These are phyloP conservation scores for Phocoena phocoena DNA, from an alignment of 2,113 vertebrate genomes.

Conservation along the genomic window DNA sequence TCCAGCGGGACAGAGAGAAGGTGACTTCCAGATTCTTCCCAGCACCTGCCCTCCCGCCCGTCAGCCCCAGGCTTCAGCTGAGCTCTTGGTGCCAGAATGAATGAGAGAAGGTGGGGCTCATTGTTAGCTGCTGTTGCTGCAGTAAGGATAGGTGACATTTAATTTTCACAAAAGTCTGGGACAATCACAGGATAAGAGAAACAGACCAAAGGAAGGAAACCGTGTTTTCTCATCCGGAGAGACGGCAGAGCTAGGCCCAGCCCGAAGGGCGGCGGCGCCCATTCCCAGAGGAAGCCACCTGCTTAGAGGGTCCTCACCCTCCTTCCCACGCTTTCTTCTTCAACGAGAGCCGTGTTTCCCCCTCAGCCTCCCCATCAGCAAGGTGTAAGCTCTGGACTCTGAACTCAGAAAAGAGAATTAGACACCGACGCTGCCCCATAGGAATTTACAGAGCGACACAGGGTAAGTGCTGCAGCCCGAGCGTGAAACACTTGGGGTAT, in stretches of 20 bases:
- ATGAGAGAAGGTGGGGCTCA: background rate
- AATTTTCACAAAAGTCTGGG: background rate
- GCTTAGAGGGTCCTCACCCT: background rate
- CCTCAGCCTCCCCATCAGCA: background rate
- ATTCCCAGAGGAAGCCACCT: background rate
- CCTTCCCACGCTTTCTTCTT: background rate
- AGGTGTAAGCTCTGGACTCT: background rate
- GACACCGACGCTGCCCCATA: background rate
- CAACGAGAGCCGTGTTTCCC: background rate
- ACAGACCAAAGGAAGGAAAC: background rate
- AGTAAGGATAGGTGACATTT: background rate
- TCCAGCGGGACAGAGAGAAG: background rate
- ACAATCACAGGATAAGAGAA: background rate
- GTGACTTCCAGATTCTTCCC: background rate
- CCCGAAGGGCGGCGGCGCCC: background rate
- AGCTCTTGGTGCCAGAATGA: background rate
- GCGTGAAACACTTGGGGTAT: no score
- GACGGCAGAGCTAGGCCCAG: background rate
- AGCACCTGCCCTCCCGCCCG: background rate
- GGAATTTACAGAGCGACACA: background rate
- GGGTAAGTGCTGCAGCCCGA: background rate
- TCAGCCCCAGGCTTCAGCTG: background rate
- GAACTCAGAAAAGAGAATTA: background rate
- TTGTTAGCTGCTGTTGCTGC: background rate
- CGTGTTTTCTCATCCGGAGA: background rate